A percentile compares a stretch with the other conserved stretches of the same genome.
Conservation (phyloP, 2,888 invertebrate genomes). For the Erpobdella octoculata region DNA sequence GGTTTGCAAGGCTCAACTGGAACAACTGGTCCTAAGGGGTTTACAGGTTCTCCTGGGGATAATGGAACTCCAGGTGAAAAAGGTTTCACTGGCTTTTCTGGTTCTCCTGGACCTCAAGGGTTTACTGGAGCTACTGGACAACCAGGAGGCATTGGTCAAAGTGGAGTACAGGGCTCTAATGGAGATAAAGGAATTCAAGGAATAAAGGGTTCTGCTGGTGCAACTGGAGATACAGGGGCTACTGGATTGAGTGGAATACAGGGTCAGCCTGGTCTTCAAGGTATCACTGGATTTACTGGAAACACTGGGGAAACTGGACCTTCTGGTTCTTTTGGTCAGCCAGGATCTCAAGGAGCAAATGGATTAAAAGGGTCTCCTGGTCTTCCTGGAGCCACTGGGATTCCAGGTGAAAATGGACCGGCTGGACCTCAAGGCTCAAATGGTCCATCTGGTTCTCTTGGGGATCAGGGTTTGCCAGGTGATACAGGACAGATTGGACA, state of each 20-base stretch:
- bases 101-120: slow-evolving; percentile 30
- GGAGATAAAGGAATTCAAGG: slow-evolving; percentile 24
- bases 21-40: slow-evolving; percentile 36
- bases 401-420: slow-evolving; percentile 13
- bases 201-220: slow-evolving; percentile 13
- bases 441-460: slow-evolving; percentile 24
- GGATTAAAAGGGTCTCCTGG: slow-evolving; percentile 30
- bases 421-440: slow-evolving; percentile 47
- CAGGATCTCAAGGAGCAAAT: slow-evolving; percentile 19
- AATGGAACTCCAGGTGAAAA: slow-evolving; percentile 37
- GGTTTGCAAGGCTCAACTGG: slow-evolving; percentile 29
- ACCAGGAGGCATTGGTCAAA: slow-evolving; percentile 48
- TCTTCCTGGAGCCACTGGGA: slow-evolving; percentile 29
- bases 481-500: slow-evolving; percentile 14
- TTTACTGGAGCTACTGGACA: slow-evolving; percentile 32
- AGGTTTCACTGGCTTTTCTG: slow-evolving; percentile 30
- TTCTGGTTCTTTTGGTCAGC: slow-evolving; percentile 32
- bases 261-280: slow-evolving; percentile 25
- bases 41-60: slow-evolving; percentile 41
- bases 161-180: slow-evolving; percentile 50
- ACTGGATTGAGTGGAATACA: slow-evolving; percentile 45
- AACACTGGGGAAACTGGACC: slow-evolving; percentile 29
- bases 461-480: slow-evolving; percentile 20
- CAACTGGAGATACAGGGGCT: slow-evolving; percentile 41
- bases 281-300: slow-evolving; percentile 28